These are phyloP conservation scores for Scaptomyza flava DNA, from an alignment of 2,888 invertebrate genomes.

Conservation along the genomic window DNA sequence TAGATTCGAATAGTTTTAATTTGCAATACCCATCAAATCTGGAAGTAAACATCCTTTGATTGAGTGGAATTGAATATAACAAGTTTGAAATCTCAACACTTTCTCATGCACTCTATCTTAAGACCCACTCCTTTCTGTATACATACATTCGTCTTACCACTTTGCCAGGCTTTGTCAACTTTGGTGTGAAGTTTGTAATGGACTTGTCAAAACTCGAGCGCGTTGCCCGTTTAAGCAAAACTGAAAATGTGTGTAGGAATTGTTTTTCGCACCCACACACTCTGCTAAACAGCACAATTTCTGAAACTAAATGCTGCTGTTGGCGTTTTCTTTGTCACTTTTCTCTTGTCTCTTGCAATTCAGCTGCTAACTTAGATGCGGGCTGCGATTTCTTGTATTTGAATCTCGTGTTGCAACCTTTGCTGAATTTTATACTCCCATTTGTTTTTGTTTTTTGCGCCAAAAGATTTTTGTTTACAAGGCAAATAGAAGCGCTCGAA, in stretches of 20 bases:
- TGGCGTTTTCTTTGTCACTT: slow-evolving; percentile 50
- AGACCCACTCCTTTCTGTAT: neutral
- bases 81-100: neutral
- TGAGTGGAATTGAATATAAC: neutral
- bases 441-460: slow-evolving; percentile 65
- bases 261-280: slow-evolving; percentile 16
- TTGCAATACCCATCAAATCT: neutral
- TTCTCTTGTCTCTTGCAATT: slow-evolving; percentile 36
- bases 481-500: slow-evolving; percentile 59
- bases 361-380: slow-evolving; percentile 57
- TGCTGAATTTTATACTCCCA: slow-evolving; percentile 63
- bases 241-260: slow-evolving; percentile 29
- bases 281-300: slow-evolving; percentile 4
- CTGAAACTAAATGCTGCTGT: slow-evolving; percentile 2
- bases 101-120: neutral
- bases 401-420: slow-evolving; percentile 35
- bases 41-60: slow-evolving; percentile 6
- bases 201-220: slow-evolving; percentile 58
- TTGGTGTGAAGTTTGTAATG: slow-evolving; percentile 37
- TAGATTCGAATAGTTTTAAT: no score
- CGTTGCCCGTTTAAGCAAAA: slow-evolving; percentile 39
- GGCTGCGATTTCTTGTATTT: slow-evolving; percentile 52
- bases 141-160: neutral
- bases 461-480: slow-evolving; percentile 77
- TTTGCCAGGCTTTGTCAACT: slow-evolving; percentile 17